Conservation (phyloP, 2,797 vertebrate genomes). For the Rhinella marina region DNA sequence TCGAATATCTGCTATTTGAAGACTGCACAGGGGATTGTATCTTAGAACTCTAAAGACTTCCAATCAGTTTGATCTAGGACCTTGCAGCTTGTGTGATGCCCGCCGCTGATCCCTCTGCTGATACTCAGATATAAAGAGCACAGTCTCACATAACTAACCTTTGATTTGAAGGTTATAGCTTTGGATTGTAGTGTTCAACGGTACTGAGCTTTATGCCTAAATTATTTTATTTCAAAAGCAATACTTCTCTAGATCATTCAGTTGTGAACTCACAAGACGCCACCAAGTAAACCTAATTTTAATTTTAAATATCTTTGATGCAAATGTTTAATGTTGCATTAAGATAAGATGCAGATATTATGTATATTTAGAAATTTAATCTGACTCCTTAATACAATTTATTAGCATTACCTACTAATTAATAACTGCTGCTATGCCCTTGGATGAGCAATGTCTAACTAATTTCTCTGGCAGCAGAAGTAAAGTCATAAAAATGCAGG, state of each 20-base stretch:
- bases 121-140: slow-evolving; percentile 18
- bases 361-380: neutral
- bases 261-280: neutral
- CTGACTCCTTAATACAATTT: neutral
- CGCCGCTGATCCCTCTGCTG: slow-evolving; percentile 15
- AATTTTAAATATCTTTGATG: neutral
- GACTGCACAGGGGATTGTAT: slow-evolving; percentile 27
- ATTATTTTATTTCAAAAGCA: slow-evolving; percentile 20
- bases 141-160: slow-evolving; percentile 29
- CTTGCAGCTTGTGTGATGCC: slow-evolving; percentile 23
- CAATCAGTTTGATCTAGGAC: slow-evolving; percentile 31
- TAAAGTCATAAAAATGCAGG: neutral
- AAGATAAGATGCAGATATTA: neutral
- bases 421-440: neutral
- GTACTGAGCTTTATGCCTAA: neutral
- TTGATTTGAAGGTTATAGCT: slow-evolving; percentile 49
- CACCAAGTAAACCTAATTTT: neutral
- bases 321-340: neutral
- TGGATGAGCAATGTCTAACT: neutral
- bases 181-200: slow-evolving; percentile 2
- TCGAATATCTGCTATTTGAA: slow-evolving; percentile 42
- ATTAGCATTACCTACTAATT: neutral
- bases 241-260: slow-evolving; percentile 1
- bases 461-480: neutral
- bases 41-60: slow-evolving; percentile 47